Base-by-base conservation (phyloP, 2,113 vertebrate species). In the Cyanoramphus novaezelandiae region DNA sequence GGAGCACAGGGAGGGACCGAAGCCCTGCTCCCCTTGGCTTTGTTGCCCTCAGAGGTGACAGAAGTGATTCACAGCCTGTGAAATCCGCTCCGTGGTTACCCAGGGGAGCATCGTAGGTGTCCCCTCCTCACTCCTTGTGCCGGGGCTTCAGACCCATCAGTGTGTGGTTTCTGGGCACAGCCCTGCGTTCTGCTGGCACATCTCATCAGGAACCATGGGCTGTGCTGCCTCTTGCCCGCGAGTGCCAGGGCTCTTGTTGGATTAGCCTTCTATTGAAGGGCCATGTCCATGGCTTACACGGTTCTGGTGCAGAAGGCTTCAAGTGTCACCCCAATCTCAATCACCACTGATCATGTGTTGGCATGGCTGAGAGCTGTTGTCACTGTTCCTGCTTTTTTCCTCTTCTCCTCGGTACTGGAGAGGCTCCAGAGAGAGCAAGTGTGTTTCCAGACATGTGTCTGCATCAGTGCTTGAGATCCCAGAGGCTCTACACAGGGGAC, bases 391-490 rank as follows among this genome's bases (percentile, higher is more conserved):
- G 78, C 70, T 24, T 52, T 76, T 49, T 43, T 19, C 20, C 39
- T 88, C 63, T 75, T 49, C 64, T 59, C n/a, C 3, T 82, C 6
- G 2, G 55, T 29, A 4, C 77, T 52, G 49, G 87, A 62, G 82
- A 85, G 67, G 85, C 79, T 88, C 82, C 3, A 44, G 79, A 90
- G 82, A 69, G 68, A 86, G 68, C 60, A n/a, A 53, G 39, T 18
- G 82, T 64, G 76, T 92, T 95, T 90, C 82, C 28, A 84, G 86
- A 67, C 69, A 21, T 57, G 79, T 69, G 79, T 88, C 67, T 81
- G 85, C 86, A 50, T 92, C 79, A 46, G 82, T 50, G 88, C 92
- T 55, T 3, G 12, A 78, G 92, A 64, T 90, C 96, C 92, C 95
- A 86, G 93, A 52, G 85, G 86, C 80, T 83, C 52, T 23, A 17